These are phyloP conservation scores for Montipora cactus DNA, from an alignment of 64 coral and sea anemone genomes.

Conservation along the genomic window DNA sequence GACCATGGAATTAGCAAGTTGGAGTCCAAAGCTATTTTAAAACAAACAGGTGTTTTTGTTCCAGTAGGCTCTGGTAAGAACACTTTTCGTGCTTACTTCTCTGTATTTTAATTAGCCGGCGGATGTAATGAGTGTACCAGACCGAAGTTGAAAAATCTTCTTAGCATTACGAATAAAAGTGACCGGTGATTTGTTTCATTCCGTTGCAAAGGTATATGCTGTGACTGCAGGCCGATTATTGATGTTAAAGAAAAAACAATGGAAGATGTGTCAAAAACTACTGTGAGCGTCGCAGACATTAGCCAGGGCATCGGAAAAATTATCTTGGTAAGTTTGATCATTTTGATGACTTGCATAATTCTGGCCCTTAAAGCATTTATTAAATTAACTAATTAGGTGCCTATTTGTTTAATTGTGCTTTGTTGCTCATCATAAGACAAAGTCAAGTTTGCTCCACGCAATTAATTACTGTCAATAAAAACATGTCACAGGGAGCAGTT, in stretches of 20 bases:
- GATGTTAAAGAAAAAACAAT: slow-evolving; percentile 9
- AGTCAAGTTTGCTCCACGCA: neutral
- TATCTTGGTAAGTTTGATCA: slow-evolving; percentile 41
- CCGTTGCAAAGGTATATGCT: slow-evolving; percentile 42
- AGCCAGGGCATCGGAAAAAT: slow-evolving; percentile 34
- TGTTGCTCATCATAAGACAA: neutral
- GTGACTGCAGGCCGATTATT: slow-evolving; percentile 44
- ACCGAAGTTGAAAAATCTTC: slow-evolving; percentile 3
- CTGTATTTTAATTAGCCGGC: neutral
- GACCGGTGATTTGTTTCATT: no score
- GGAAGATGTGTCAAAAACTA: neutral
- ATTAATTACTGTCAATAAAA: neutral
- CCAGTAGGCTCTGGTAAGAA: slow-evolving; percentile 66
- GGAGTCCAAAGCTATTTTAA: slow-evolving; percentile 65
- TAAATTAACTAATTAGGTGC: neutral
- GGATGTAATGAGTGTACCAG: neutral
- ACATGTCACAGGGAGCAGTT: neutral
- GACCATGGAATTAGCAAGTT: slow-evolving; percentile 29
- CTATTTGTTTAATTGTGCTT: neutral
- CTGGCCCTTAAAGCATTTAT: neutral
- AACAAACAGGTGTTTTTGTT: slow-evolving; percentile 52
- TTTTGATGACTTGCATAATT: neutral
- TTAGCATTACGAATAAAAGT: neutral
- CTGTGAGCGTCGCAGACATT: neutral
- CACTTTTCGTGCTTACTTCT: slow-evolving; percentile 22